A percentile compares a stretch with the other conserved stretches of the same genome.
Evolutionary conservation across 2,888 invertebrate genomes (phyloP).

Genomic region (Cephalotes varians): DNA sequence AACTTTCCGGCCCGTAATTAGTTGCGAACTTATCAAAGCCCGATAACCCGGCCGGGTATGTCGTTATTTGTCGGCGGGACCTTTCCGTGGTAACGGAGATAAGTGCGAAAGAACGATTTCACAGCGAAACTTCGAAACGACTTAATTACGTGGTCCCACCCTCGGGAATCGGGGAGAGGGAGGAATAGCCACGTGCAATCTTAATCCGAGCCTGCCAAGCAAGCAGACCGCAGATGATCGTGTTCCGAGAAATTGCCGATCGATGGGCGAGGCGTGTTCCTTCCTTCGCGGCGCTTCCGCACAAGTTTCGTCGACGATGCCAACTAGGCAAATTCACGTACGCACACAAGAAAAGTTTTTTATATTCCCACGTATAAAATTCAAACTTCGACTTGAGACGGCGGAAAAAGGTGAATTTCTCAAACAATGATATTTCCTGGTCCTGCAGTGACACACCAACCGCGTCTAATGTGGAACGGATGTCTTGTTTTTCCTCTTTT

Average conservation of each 20-base stretch:
- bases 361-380: conserved; percentile 27
- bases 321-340: conserved; percentile 3
- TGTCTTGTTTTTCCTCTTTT: conserved; percentile 8
- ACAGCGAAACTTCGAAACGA: conserved; percentile 69
- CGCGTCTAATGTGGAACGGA: neutral
- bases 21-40: conserved; percentile 70
- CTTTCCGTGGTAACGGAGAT: conserved; percentile 54
- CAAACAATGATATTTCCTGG: conserved; percentile 1
- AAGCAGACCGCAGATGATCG: conserved; percentile 64
- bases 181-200: conserved; percentile 54
- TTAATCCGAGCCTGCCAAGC: conserved; percentile 64
- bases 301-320: conserved; percentile 10
- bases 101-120: conserved; percentile 72
- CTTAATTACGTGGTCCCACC: conserved; percentile 69
- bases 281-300: conserved; percentile 1
- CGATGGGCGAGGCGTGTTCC: conserved; percentile 52
- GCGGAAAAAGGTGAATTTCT: conserved; percentile 4
- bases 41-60: conserved; percentile 60
- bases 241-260: conserved; percentile 64
- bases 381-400: conserved; percentile 21
- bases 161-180: conserved; percentile 24
- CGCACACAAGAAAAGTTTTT: conserved; percentile 22
- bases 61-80: conserved; percentile 68
- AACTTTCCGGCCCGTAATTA: conserved; percentile 62
- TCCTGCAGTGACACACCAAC: conserved; percentile 10